A percentile compares a stretch with the other conserved stretches of the same genome.
These are phyloP conservation scores for Panagrolaimus sp. DNA, from an alignment of 1,140 invertebrate species.

Conservation along the genomic window DNA sequence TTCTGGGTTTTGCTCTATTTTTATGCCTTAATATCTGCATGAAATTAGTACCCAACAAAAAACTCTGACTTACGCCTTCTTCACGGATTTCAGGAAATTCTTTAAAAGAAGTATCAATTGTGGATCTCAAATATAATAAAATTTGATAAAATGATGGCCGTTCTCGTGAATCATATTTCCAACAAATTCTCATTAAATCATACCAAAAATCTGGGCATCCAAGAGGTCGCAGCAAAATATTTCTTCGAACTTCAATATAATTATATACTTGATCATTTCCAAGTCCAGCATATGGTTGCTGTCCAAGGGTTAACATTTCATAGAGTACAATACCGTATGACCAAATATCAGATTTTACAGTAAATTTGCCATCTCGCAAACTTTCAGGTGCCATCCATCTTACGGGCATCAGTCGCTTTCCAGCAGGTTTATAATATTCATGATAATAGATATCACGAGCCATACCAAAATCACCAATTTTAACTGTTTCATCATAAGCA, in stretches of 20 bases:
- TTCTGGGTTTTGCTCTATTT: no score
- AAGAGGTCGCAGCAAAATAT: slow-evolving; percentile 80
- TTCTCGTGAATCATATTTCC: slow-evolving; percentile 71
- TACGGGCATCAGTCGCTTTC: slow-evolving; percentile 78
- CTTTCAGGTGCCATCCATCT: slow-evolving; percentile 92
- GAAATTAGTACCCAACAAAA: no score
- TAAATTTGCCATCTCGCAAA: slow-evolving; percentile 86
- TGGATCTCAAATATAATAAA: slow-evolving; percentile 14
- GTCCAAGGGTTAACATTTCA: slow-evolving; percentile 93
- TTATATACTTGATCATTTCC: slow-evolving; percentile 66
- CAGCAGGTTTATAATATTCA: slow-evolving; percentile 79
- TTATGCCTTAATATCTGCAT: no score
- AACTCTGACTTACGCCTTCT: slow-evolving; percentile 4
- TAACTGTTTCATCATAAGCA: slow-evolving; percentile 61
- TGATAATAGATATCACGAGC: slow-evolving; percentile 93
- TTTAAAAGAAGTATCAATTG: background rate
- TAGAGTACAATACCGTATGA: slow-evolving; percentile 69
- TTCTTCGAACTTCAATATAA: slow-evolving; percentile 68
- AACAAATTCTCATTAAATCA: slow-evolving; percentile 79
- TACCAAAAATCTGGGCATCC: slow-evolving; percentile 82
- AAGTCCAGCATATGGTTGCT: slow-evolving; percentile 84
- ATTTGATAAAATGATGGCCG: slow-evolving; percentile 70
- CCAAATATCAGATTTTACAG: slow-evolving; percentile 86
- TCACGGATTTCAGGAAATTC: background rate
- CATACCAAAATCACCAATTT: slow-evolving; percentile 61